Evolutionary conservation across 2,888 invertebrate species (phyloP), one percentile per base, ranked within the genome.

Genomic region (Anodontia alba): DNA sequence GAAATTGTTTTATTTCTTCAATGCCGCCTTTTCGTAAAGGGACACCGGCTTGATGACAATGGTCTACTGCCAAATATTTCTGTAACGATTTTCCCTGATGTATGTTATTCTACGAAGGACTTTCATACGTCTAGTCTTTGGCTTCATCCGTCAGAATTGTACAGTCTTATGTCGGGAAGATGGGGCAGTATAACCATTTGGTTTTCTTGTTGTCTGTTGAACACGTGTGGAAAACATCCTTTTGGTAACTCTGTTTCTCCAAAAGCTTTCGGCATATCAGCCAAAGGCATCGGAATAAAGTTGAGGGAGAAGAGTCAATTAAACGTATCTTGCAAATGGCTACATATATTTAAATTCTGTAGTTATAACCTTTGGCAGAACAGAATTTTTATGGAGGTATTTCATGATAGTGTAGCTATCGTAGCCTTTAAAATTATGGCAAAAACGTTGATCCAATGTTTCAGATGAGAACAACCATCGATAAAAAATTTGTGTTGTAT

Each of bases 211-310:
- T 49, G 31, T 54, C 43, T 36, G 29, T 83, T 81, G 38, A 76
- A 83, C 10, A 84, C 66, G 67, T 84, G 78, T 31, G 83, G 81
- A 57, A 81, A 84, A 62, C 81, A 76, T 17, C 76, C 80, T 51
- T 83, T 83, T 20, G 66, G 43, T 43, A 83, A 26, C 43, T 83
- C 77, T 10, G 51, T 36, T 3, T 66, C 51, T 7, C 76, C n/a
- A n/a, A n/a, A n/a, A n/a, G n/a, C n/a, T n/a, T n/a, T n/a, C n/a
- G n/a, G n/a, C 26, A 81, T 23, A 17, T 79, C 57, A 17, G 72
- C 49, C 10, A 82, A 54, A 26, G 80, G 31, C 80, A 80, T 78
- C 7, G 83, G 80, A 15, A 83, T 43, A 20, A 84, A 80, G 49
- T 84, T n/a, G n/a, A n/a, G n/a, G n/a, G n/a, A n/a, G n/a, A n/a